These are phyloP conservation scores for Pseudopodoces humilis DNA, from an alignment of 2,113 vertebrate species.

Conservation along the genomic window DNA sequence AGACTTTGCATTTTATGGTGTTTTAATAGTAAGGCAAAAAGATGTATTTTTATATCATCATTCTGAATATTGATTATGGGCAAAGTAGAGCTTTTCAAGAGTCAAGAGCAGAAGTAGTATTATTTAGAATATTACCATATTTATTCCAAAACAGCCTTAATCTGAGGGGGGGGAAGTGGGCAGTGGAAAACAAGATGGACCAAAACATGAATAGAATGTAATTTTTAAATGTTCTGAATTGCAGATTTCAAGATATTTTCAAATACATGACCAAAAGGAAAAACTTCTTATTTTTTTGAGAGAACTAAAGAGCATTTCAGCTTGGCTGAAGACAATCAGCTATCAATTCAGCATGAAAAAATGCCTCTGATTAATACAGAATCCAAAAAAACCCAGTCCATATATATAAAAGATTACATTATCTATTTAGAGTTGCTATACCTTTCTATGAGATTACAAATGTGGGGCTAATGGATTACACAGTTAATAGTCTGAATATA, in stretches of 20 bases:
- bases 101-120: neutral
- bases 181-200: neutral
- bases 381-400: neutral
- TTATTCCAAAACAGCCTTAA: neutral
- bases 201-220: neutral
- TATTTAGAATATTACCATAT: neutral
- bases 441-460: neutral
- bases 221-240: neutral
- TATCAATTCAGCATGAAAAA: neutral
- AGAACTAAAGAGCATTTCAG: neutral
- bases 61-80: neutral
- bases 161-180: no score
- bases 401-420: neutral
- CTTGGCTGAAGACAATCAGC: neutral
- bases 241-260: neutral
- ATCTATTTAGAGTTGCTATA: neutral
- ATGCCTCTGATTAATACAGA: neutral
- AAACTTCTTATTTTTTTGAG: neutral
- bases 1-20: neutral
- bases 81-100: neutral
- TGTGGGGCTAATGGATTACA: neutral
- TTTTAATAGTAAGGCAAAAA: conserved; percentile 32
- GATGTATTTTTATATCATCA: neutral
- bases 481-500: neutral
- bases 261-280: neutral